Conservation (phyloP, 2,113 vertebrate genomes). For the Laticauda laticaudata region DNA sequence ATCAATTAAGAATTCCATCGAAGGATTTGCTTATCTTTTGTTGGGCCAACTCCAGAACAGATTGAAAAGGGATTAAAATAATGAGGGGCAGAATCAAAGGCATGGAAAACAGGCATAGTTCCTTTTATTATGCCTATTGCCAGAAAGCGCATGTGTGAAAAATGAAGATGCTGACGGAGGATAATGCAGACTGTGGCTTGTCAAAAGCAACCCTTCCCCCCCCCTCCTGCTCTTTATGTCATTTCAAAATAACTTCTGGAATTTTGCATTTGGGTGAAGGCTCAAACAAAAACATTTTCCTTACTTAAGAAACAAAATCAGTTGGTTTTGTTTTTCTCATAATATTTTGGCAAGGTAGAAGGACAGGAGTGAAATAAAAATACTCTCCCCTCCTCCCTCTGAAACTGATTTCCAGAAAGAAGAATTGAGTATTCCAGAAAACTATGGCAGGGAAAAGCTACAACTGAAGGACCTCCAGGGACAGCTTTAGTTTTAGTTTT, state of each 20-base stretch:
- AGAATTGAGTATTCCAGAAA: not conserved
- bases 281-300: not conserved
- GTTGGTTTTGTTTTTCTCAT: not conserved
- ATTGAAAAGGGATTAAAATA: conserved; percentile 80
- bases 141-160: conserved; percentile 69
- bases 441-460: not conserved
- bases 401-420: not conserved
- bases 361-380: not conserved
- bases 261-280: not conserved
- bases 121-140: conserved; percentile 66
- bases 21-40: conserved; percentile 83
- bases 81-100: conserved; percentile 76
- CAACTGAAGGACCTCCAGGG: not conserved
- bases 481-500: not conserved
- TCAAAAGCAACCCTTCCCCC: conserved; percentile 54
- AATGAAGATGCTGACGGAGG: conserved; percentile 57
- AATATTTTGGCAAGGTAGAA: not conserved
- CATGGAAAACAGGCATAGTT: conserved; percentile 70
- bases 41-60: conserved; percentile 83
- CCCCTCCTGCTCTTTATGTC: not conserved
- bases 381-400: not conserved
- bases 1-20: conserved; percentile 83
- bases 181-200: conserved; percentile 62
- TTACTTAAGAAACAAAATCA: not conserved
- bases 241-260: conserved; percentile 8